Percentiles rank a stretch among this genome's conserved stretches.
Conservation (phyloP, 2,888 invertebrate genomes). For the Drosophila paranaensis region DNA sequence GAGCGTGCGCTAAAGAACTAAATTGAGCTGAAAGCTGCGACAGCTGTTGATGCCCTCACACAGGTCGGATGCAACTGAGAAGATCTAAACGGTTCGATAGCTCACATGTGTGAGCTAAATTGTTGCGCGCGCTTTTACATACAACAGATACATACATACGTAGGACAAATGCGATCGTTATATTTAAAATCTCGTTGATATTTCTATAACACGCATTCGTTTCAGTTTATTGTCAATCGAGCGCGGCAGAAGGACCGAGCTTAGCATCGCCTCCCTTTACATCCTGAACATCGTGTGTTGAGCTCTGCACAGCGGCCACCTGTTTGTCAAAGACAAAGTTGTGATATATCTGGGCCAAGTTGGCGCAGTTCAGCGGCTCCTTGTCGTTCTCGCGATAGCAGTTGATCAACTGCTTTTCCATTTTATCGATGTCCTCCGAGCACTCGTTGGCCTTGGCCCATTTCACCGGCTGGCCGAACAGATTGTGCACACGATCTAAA, state of each 20-base stretch:
- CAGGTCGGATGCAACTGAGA: not conserved
- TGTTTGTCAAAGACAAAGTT: conserved; percentile 61
- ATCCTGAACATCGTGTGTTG: conserved; percentile 18
- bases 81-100: not conserved
- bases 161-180: conserved; percentile 15
- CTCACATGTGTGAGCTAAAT: not conserved
- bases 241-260: not conserved
- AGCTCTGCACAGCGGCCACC: conserved; percentile 25
- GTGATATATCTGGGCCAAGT: conserved; percentile 62
- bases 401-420: conserved; percentile 50
- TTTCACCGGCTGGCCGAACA: conserved; percentile 49
- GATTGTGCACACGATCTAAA: conserved; percentile 53
- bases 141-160: no score
- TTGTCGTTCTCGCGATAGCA: conserved; percentile 54
- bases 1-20: conserved; percentile 10
- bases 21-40: not conserved
- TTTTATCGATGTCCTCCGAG: conserved; percentile 42
- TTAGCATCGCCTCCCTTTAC: conserved; percentile 6
- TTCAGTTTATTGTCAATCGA: not conserved
- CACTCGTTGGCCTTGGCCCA: conserved; percentile 53
- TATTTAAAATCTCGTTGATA: conserved; percentile 20
- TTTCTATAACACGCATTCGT: conserved; percentile 4
- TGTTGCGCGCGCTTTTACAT: not conserved
- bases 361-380: conserved; percentile 58
- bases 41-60: not conserved